Conservation (phyloP, 2,113 vertebrate species). For the Entelurus aequoreus region DNA sequence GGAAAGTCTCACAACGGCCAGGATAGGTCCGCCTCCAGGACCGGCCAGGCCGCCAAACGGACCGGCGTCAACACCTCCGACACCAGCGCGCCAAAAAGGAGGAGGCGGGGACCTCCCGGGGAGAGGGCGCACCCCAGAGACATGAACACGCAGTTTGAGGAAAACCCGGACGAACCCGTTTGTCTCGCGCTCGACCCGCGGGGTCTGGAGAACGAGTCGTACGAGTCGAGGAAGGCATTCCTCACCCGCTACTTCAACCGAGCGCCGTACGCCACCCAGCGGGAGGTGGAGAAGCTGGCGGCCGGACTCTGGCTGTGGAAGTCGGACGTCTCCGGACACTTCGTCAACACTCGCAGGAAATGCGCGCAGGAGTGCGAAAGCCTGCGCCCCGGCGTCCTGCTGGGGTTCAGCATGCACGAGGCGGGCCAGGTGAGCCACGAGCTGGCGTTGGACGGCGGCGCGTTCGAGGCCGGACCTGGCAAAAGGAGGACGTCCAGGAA, state of each 20-base stretch:
- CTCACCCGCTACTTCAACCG: conserved; percentile 90
- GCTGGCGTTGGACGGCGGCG: conserved; percentile 76
- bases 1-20: conserved; percentile 94
- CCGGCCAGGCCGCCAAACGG: conserved; percentile 81
- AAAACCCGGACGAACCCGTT: conserved; percentile 88
- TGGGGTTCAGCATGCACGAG: conserved; percentile 94
- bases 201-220: conserved; percentile 89
- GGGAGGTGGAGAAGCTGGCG: conserved; percentile 91
- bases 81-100: conserved; percentile 80
- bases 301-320: conserved; percentile 95
- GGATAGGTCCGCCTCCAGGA: conserved; percentile 78
- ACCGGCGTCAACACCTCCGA: conserved; percentile 75
- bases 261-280: conserved; percentile 84
- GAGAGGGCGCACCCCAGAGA: conserved; percentile 65
- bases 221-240: conserved; percentile 90
- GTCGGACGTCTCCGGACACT: conserved; percentile 91
- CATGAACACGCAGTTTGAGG: conserved; percentile 71
- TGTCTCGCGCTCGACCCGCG: conserved; percentile 88
- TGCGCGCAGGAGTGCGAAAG: conserved; percentile 86
- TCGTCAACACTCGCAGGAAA: conserved; percentile 86
- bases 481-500: conserved; percentile 78
- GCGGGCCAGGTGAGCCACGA: conserved; percentile 82
- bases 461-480: conserved; percentile 71
- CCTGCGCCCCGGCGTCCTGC: conserved; percentile 77
- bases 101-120: conserved; percentile 72